phyloP scores from a whole-genome alignment of 30 jellyfish, hydroid and myxozoan genomes.

The Clytia hemisphaerica region DNA sequence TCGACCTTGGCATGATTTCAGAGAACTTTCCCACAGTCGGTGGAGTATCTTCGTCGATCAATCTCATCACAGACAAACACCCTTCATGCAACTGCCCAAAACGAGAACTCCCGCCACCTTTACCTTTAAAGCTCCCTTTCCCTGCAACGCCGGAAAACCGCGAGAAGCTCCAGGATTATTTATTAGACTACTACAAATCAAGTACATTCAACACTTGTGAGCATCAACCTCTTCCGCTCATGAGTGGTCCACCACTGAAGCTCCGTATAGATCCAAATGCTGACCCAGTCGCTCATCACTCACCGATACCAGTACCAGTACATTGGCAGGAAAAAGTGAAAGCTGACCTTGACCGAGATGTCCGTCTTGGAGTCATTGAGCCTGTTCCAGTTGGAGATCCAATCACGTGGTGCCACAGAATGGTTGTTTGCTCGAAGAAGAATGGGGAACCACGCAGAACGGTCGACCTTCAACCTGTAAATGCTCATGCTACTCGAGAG shows the following conservation, averaged over 20 bases:
- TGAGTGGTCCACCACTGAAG: background rate
- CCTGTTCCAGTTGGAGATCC: too few relatives aligned
- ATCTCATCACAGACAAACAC: background rate
- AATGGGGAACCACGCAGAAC: too few relatives aligned
- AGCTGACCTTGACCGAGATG: too few relatives aligned
- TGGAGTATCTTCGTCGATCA: background rate
- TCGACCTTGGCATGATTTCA: background rate
- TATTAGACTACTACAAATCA: background rate
- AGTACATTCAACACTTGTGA: background rate
- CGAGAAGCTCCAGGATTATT: too few relatives aligned
- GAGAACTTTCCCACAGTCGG: background rate
- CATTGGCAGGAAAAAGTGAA: too few relatives aligned
- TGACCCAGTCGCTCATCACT: background rate
- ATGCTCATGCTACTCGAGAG: too few relatives aligned
- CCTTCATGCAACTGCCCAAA: background rate
- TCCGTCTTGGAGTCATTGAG: too few relatives aligned
- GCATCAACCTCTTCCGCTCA: background rate
- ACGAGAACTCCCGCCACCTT: too few relatives aligned
- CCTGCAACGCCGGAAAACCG: background rate
- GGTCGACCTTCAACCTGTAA: too few relatives aligned
- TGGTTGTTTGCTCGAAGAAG: too few relatives aligned
- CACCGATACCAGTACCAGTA: conserved; percentile 1
- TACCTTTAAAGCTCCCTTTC: background rate
- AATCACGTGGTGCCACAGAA: too few relatives aligned
- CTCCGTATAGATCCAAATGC: background rate